Evolutionary conservation across 2,113 vertebrate species (phyloP).

Genomic region (Cromileptes altivelis): DNA sequence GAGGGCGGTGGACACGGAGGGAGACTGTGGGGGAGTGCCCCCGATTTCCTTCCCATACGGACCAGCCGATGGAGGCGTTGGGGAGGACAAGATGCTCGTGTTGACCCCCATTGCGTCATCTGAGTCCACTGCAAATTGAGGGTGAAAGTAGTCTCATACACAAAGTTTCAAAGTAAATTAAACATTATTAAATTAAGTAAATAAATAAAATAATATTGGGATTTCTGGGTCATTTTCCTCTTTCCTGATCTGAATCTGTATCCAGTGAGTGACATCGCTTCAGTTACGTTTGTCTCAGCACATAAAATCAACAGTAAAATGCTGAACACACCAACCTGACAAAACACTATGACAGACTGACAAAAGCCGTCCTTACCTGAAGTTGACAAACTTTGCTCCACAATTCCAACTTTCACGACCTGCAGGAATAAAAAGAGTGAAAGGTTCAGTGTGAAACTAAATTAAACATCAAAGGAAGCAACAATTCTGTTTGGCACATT

Average conservation of each 20-base stretch:
- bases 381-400: constrained; percentile 91
- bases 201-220: neutral
- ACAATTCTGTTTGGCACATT: rapidly evolving
- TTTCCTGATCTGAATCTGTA: neutral
- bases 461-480: neutral
- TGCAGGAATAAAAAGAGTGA: constrained; percentile 15
- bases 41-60: constrained; percentile 89
- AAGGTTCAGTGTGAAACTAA: neutral
- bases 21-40: constrained; percentile 91
- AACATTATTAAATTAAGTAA: neutral
- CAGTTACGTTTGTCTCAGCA: neutral
- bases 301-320: neutral
- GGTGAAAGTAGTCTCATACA: neutral
- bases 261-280: neutral
- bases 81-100: constrained; percentile 86
- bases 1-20: constrained; percentile 90
- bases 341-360: neutral
- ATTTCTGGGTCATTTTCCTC: neutral
- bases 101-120: constrained; percentile 90
- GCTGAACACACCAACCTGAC: neutral
- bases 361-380: constrained; percentile 68
- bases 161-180: constrained; percentile 11
- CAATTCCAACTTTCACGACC: constrained; percentile 93
- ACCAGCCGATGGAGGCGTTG: constrained; percentile 78
- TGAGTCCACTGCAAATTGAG: constrained; percentile 87